A percentile compares a stretch with the other conserved stretches of the same genome.
phyloP scores from a whole-genome alignment of 2,888 invertebrate species.

The Boloria euphrosyne region DNA sequence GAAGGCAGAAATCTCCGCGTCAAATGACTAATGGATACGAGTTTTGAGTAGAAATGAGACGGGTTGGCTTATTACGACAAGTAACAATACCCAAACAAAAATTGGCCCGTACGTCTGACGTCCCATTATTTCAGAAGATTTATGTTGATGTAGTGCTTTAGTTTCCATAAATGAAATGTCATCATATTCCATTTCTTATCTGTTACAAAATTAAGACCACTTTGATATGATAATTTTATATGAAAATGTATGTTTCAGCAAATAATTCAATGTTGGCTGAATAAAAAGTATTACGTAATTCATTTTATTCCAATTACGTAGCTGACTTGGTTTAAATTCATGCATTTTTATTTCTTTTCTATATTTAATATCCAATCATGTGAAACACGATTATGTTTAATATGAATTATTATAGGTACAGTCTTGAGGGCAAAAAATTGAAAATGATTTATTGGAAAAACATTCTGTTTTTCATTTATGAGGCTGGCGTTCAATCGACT shows the following conservation, averaged over 20 bases:
- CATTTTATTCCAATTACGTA: not conserved
- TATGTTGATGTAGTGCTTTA: slow-evolving; percentile 57
- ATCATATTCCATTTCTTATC: slow-evolving; percentile 37
- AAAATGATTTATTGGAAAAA: slow-evolving; percentile 11
- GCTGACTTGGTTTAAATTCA: slow-evolving; percentile 2
- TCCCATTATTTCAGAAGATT: slow-evolving; percentile 76
- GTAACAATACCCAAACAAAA: slow-evolving; percentile 64
- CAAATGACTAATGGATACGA: slow-evolving; percentile 65
- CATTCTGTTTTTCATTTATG: slow-evolving; percentile 7
- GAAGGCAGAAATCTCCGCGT: slow-evolving; percentile 57
- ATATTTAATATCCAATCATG: slow-evolving; percentile 16
- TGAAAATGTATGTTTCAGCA: slow-evolving; percentile 22
- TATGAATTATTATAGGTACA: slow-evolving; percentile 5
- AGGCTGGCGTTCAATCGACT: slow-evolving; percentile 3
- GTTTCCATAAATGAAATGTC: slow-evolving; percentile 37
- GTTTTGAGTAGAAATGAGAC: slow-evolving; percentile 54
- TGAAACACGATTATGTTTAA: slow-evolving; percentile 11
- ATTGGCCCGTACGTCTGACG: slow-evolving; percentile 62
- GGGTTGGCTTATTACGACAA: slow-evolving; percentile 75
- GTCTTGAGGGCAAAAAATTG: not conserved
- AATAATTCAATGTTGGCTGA: slow-evolving; percentile 24
- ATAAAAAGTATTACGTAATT: slow-evolving; percentile 15
- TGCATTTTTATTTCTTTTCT: slow-evolving; percentile 16
- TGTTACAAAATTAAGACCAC: slow-evolving; percentile 35
- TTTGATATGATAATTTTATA: slow-evolving; percentile 35